Conservation (phyloP, 2,888 invertebrate species). For the Tetramorium bicarinatum region DNA sequence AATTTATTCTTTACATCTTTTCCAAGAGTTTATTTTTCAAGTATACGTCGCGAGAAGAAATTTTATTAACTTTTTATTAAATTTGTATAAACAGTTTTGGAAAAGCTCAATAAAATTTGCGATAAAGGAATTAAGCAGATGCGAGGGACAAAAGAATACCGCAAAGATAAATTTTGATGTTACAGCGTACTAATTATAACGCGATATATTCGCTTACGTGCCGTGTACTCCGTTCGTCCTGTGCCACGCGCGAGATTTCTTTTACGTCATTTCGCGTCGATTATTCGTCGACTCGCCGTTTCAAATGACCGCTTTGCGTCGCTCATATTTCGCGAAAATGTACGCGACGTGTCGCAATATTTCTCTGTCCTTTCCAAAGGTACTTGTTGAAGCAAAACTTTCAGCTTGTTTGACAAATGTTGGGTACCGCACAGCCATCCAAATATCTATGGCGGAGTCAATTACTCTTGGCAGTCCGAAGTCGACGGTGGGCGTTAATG, state of each 20-base stretch:
- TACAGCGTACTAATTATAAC: constrained; percentile 31
- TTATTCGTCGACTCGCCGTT: constrained; percentile 34
- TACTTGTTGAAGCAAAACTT: constrained; percentile 71
- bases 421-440: constrained; percentile 68
- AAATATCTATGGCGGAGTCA: constrained; percentile 74
- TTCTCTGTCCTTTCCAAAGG: constrained; percentile 72
- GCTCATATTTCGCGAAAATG: constrained; percentile 50
- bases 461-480: constrained; percentile 74
- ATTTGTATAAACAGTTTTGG: constrained; percentile 10
- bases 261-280: constrained; percentile 46
- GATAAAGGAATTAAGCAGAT: neutral
- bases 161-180: constrained; percentile 24
- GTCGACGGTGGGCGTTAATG: constrained; percentile 75
- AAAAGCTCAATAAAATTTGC: neutral
- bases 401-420: constrained; percentile 73
- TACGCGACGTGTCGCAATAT: constrained; percentile 67
- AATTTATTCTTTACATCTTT: constrained; percentile 11
- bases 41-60: neutral
- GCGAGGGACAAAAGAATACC: neutral
- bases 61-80: neutral
- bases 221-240: neutral
- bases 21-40: neutral
- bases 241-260: constrained; percentile 34
- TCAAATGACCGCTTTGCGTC: constrained; percentile 36
- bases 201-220: constrained; percentile 21